These are phyloP conservation scores for Pollachius pollachius DNA, from an alignment of 2,113 vertebrate species.

Conservation along the genomic window DNA sequence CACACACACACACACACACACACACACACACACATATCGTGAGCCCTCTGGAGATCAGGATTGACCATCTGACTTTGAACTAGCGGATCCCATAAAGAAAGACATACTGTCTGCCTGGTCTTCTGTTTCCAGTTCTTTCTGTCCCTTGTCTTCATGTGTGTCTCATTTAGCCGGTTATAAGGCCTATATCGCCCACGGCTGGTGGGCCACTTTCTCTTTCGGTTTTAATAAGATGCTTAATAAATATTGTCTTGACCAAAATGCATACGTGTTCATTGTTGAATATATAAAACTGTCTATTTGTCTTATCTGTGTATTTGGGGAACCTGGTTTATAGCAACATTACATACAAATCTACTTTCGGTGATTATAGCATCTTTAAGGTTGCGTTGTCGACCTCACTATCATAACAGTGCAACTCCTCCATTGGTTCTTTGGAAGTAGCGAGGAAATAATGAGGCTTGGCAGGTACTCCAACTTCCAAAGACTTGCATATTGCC, in stretches of 20 bases:
- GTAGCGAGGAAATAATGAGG: constrained; percentile 67
- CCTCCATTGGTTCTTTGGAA: constrained; percentile 57
- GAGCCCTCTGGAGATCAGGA: too few relatives aligned
- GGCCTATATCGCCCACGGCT: too few relatives aligned
- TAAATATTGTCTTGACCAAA: background rate
- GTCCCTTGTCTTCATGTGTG: background rate
- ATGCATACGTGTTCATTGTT: background rate
- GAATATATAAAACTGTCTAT: background rate
- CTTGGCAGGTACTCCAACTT: constrained; percentile 44
- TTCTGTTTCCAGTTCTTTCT: background rate
- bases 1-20: too few relatives aligned
- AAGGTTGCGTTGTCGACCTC: background rate
- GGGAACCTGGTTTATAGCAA: background rate
- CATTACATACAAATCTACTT: background rate
- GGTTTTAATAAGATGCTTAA: background rate
- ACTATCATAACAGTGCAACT: constrained; percentile 32
- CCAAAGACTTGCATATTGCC: background rate
- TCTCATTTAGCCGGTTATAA: too few relatives aligned
- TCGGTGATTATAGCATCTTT: background rate
- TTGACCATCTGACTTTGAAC: constrained; percentile 13
- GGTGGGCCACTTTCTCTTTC: background rate
- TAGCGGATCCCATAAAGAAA: background rate
- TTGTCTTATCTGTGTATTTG: constrained; percentile 26
- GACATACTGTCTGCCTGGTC: background rate
- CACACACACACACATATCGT: too few relatives aligned